These are phyloP conservation scores for Aphaenogaster ashmeadi DNA, from an alignment of 1,140 invertebrate genomes.

Conservation along the genomic window DNA sequence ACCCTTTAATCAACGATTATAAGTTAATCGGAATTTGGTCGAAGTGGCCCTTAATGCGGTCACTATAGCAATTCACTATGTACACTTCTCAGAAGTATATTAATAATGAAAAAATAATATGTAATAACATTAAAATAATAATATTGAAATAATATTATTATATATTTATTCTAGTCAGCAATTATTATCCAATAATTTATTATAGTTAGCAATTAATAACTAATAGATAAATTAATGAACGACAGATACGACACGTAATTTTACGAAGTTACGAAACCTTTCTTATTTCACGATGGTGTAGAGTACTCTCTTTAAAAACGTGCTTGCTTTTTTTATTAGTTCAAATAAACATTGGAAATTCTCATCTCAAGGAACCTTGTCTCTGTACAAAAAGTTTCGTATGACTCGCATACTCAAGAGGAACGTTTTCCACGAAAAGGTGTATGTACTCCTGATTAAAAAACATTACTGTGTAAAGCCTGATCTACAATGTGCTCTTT, in stretches of 20 bases:
- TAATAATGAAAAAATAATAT: not conserved
- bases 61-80: not conserved
- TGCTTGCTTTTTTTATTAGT: not conserved
- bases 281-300: not conserved
- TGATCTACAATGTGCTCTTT: too few relatives aligned
- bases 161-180: too few relatives aligned
- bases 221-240: not conserved
- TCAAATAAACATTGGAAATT: not conserved
- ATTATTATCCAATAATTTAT: not conserved
- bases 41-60: too few relatives aligned
- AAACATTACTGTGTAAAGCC: not conserved
- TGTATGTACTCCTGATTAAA: slow-evolving; percentile 11
- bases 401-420: not conserved
- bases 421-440: not conserved
- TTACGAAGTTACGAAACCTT: not conserved
- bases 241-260: slow-evolving; percentile 6
- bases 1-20: too few relatives aligned
- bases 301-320: slow-evolving; percentile 8
- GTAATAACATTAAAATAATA: too few relatives aligned
- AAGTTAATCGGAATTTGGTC: too few relatives aligned
- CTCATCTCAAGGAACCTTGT: not conserved
- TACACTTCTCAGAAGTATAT: not conserved
- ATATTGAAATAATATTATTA: too few relatives aligned
- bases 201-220: not conserved
- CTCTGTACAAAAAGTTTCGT: not conserved